These are phyloP conservation scores for Bombyx mandarina DNA, from an alignment of 1,140 invertebrate genomes.

Conservation along the genomic window DNA sequence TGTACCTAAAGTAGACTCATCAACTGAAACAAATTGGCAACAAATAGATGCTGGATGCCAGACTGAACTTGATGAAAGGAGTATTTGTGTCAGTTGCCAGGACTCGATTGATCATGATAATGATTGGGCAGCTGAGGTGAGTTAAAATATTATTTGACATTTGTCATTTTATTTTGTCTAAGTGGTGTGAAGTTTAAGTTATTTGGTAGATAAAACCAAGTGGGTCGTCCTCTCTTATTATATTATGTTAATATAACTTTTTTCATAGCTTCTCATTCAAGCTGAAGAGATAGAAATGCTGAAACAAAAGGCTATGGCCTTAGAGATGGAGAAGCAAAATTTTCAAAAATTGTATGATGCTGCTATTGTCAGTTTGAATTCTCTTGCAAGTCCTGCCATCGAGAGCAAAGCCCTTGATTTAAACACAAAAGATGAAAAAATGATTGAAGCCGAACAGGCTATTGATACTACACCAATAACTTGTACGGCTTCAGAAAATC, in stretches of 20 bases:
- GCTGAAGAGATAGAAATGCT: conserved; percentile 72
- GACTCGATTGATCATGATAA: conserved; percentile 41
- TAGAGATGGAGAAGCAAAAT: conserved; percentile 73
- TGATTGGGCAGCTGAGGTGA: conserved; percentile 63
- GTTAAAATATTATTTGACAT: background rate
- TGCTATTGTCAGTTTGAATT: conserved; percentile 64
- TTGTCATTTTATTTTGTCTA: no score
- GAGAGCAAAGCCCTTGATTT: conserved; percentile 51
- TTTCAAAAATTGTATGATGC: conserved; percentile 70
- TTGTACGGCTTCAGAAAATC: conserved; percentile 59
- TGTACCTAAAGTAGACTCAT: conserved; percentile 35
- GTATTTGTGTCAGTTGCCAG: conserved; percentile 55
- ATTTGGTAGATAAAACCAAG: background rate
- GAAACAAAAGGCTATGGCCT: conserved; percentile 66
- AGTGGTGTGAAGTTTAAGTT: background rate
- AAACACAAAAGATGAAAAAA: conserved; percentile 44
- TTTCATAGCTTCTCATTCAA: conserved; percentile 51
- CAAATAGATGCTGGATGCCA: conserved; percentile 43
- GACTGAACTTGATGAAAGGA: conserved; percentile 52
- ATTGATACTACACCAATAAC: conserved; percentile 45
- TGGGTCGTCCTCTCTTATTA: no score
- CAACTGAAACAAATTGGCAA: conserved; percentile 28
- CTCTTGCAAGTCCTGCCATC: conserved; percentile 57
- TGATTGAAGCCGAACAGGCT: conserved; percentile 24
- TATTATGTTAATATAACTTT: no score